Evolutionary conservation across 2,888 invertebrate genomes (phyloP).

Genomic region (Tipula unca): DNA sequence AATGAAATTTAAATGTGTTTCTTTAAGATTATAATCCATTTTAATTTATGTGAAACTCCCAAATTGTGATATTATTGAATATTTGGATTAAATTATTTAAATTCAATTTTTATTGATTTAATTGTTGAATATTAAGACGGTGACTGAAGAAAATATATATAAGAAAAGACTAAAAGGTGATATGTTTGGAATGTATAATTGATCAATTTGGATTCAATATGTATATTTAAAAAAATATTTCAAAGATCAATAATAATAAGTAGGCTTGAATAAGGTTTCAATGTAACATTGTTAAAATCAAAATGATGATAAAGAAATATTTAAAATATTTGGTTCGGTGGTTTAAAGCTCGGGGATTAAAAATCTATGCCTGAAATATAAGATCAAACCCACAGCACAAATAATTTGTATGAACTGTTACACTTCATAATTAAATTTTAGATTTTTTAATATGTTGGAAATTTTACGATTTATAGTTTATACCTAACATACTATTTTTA

Average conservation of each 20-base stretch:
- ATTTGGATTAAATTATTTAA: constrained; percentile 4
- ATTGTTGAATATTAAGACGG: background rate
- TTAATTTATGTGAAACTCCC: background rate
- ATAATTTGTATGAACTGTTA: no score
- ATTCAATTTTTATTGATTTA: background rate
- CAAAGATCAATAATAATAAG: background rate
- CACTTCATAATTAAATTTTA: no score
- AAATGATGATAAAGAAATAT: background rate
- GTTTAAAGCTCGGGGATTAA: no score
- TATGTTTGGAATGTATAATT: background rate
- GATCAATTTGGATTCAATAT: background rate
- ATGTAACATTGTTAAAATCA: background rate
- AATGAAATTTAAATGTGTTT: background rate
- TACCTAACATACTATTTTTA: no score
- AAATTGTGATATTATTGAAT: background rate
- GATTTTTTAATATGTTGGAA: no score
- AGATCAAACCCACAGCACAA: no score
- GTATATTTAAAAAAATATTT: background rate
- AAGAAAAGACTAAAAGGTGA: background rate
- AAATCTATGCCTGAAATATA: no score
- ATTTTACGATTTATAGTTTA: no score
- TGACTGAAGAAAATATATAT: background rate
- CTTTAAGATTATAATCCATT: background rate
- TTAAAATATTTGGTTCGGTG: background rate
- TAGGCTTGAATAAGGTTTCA: background rate